These are phyloP conservation scores for Margaritifera margaritifera DNA, from an alignment of 2,888 invertebrate species.

Conservation along the genomic window DNA sequence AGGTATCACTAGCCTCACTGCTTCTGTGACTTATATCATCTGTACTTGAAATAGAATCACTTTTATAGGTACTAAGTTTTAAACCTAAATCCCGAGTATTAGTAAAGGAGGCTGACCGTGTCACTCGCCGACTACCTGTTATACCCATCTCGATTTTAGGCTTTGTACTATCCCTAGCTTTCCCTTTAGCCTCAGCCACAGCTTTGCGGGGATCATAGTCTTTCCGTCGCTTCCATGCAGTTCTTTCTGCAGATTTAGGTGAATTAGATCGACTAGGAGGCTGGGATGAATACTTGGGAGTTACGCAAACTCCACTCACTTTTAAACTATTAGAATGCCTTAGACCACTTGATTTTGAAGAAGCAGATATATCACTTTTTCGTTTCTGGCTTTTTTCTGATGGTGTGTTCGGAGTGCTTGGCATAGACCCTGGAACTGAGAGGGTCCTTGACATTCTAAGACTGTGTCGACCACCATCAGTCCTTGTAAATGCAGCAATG, in stretches of 20 bases:
- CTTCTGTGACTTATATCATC: conserved; percentile 49
- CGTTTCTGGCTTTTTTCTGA: conserved; percentile 24
- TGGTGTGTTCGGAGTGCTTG: conserved; percentile 24
- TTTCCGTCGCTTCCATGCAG: conserved; percentile 96
- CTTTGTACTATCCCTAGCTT: conserved; percentile 45
- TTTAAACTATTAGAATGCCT: conserved; percentile 55
- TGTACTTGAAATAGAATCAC: conserved; percentile 50
- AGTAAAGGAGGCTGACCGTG: conserved; percentile 62
- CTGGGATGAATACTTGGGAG: conserved; percentile 48
- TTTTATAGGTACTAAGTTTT: conserved; percentile 39
- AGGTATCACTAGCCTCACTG: conserved; percentile 45
- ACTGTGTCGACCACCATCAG: conserved; percentile 59
- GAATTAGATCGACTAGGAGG: conserved; percentile 58
- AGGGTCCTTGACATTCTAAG: conserved; percentile 43
- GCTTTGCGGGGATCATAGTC: conserved; percentile 96
- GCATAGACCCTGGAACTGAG: conserved; percentile 30
- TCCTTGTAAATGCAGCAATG: conserved; percentile 34
- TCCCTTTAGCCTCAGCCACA: conserved; percentile 83
- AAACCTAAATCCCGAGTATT: conserved; percentile 46
- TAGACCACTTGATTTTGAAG: conserved; percentile 15
- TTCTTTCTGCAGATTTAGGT: conserved; percentile 80
- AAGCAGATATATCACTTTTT: conserved; percentile 34
- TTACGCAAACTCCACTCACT: conserved; percentile 52
- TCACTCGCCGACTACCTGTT: conserved; percentile 43
- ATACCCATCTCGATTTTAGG: conserved; percentile 28